Base-by-base conservation (phyloP, 2,113 vertebrate genomes). In the Chelonoidis abingdonii region DNA sequence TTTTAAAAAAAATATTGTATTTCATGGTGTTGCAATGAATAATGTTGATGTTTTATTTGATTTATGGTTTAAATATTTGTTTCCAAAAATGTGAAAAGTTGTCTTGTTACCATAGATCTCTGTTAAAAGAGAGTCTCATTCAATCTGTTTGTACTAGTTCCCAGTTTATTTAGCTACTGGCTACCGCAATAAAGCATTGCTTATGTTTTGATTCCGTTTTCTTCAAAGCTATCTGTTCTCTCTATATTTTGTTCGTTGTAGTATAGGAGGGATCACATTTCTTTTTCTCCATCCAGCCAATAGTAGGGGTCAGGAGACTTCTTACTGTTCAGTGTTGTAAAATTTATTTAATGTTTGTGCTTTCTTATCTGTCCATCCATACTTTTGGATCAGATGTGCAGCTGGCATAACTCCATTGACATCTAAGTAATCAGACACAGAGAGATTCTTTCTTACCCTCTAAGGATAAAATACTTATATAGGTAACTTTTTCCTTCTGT, bases 91-190 rank as follows among this genome's bases (percentile, higher is more conserved):
- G 91, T 97, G 96, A 98, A 97, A 95, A 94, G 83, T 93, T 97
- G 93, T 97, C 94, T 98, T 69, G 56, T 96, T 95, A 89, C 50
- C 93, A 89, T 96, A 96, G 90, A 97, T 98, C 98, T 98, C 98
- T 98, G 98, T 98, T 98, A 95, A 98, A 98, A 98, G 98, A 98
- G 97, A 97, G 95, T 96, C 93, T 97, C 95, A 94, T 97, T 98
- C 89, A 97, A 90, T 94, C 92, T 96, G 95, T 98, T 96, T 97
- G 94, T 97, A 97, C 97, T 85, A 59, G 92, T 96, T 93, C 92
- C 96, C 96, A 96, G 95, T 97, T 96, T 97, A 96, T 95, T 96
- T 98, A 95, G 97, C 98, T 96, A 97, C 97, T 96, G 98, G 96
- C 98, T 97, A 50, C 97, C 76, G 50, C 93, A 98, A 98, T 98